A percentile compares a stretch with the other conserved stretches of the same genome.
phyloP scores from a whole-genome alignment of 2,797 vertebrate species.

The Pipistrellus kuhlii region DNA sequence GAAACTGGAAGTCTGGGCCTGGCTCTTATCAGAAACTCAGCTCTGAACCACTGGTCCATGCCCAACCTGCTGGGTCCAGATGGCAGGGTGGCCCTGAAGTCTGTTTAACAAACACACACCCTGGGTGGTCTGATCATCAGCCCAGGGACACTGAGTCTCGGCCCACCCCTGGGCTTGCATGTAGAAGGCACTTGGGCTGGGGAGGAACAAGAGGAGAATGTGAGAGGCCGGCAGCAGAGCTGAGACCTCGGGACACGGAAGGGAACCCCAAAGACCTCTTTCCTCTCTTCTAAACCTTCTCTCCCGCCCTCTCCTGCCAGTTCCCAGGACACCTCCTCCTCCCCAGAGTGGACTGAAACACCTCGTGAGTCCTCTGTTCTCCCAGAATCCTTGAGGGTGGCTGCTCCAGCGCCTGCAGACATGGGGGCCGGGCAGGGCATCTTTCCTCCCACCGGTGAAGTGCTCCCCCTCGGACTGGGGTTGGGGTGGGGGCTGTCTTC shows the following conservation, averaged over 20 bases:
- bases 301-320: neutral
- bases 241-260: fast-evolving
- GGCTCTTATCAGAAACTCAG: no score
- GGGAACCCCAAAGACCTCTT: neutral
- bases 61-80: neutral
- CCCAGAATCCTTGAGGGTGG: fast-evolving
- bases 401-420: neutral
- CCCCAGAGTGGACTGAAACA: no score
- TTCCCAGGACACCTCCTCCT: neutral
- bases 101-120: neutral
- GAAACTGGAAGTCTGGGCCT: neutral
- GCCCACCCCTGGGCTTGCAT: no score
- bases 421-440: neutral
- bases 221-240: neutral
- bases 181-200: neutral
- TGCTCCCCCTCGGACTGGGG: neutral
- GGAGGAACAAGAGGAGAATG: no score
- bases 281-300: neutral
- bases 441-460: neutral
- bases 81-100: neutral
- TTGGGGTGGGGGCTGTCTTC: neutral
- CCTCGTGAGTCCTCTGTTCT: neutral
- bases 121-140: neutral
- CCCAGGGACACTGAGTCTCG: fast-evolving
- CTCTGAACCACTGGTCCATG: no score